These are phyloP conservation scores for Cremastobaeus sp. DNA, from an alignment of 2,888 invertebrate genomes.

Conservation along the genomic window DNA sequence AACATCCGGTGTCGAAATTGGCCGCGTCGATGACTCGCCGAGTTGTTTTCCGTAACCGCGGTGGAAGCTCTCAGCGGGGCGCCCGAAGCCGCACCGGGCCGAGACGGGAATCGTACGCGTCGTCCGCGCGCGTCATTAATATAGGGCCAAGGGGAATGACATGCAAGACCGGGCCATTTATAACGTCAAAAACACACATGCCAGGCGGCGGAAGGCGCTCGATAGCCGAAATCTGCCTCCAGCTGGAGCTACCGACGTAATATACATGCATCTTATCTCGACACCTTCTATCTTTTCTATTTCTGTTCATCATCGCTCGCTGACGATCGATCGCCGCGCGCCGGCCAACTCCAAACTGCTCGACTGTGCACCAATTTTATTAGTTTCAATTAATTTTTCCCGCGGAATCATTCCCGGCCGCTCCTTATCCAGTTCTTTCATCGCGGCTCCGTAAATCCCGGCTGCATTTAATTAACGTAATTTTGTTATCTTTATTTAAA, in stretches of 20 bases:
- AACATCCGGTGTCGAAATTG: slow-evolving; percentile 40
- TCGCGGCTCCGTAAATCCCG: too few relatives aligned
- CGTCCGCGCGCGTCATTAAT: slow-evolving; percentile 49
- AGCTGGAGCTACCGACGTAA: slow-evolving; percentile 26
- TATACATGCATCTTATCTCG: slow-evolving; percentile 33
- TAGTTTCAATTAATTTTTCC: too few relatives aligned
- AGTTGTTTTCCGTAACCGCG: slow-evolving; percentile 35
- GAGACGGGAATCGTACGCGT: slow-evolving; percentile 38
- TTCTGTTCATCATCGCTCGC: slow-evolving; percentile 1
- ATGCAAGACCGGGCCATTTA: slow-evolving; percentile 50
- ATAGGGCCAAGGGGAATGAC: slow-evolving; percentile 51
- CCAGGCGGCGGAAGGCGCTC: neutral
- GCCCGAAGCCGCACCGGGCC: slow-evolving; percentile 33
- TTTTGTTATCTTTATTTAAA: too few relatives aligned
- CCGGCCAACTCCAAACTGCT: neutral
- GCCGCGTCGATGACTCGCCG: slow-evolving; percentile 33
- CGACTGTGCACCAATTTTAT: too few relatives aligned
- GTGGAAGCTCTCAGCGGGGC: slow-evolving; percentile 29
- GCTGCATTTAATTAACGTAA: too few relatives aligned
- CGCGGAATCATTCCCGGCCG: too few relatives aligned
- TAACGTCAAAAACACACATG: slow-evolving; percentile 55
- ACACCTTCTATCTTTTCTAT: slow-evolving; percentile 30
- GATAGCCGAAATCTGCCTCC: slow-evolving; percentile 12
- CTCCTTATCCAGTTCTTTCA: too few relatives aligned
- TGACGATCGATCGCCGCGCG: neutral